Conservation (phyloP, 2,797 vertebrate genomes). For the Propithecus deckenii region DNA sequence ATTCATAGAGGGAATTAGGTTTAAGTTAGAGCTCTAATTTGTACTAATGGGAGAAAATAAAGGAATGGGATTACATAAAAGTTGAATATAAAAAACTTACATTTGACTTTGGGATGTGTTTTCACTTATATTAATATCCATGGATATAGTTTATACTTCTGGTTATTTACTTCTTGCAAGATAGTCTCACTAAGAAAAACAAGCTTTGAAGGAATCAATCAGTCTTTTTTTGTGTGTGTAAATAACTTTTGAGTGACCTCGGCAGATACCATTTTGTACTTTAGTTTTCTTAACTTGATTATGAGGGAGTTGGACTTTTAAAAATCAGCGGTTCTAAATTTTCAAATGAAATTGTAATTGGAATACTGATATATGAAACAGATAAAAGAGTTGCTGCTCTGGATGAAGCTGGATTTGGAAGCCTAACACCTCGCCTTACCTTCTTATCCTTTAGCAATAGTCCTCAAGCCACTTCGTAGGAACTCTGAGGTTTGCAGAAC, state of each 20-base stretch:
- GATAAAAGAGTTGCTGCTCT: neutral
- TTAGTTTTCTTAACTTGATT: slow-evolving; percentile 7
- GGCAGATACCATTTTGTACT: neutral
- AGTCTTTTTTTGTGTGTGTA: neutral
- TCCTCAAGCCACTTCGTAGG: neutral
- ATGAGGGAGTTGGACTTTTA: neutral
- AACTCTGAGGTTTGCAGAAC: neutral
- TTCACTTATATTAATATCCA: neutral
- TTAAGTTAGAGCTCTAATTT: slow-evolving; percentile 5
- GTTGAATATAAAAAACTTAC: neutral
- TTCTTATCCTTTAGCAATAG: neutral
- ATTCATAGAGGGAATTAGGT: neutral
- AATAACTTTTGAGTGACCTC: neutral
- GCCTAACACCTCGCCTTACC: neutral
- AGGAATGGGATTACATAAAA: neutral
- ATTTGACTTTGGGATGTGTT: neutral
- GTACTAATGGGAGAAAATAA: neutral
- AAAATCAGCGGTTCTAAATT: neutral
- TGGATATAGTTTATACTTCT: neutral
- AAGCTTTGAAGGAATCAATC: neutral
- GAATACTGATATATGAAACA: neutral
- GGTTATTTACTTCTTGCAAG: neutral
- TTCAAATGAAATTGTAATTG: slow-evolving; percentile 13
- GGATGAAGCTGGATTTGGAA: neutral
- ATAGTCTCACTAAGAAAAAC: neutral